Conservation (phyloP, 2,797 vertebrate species). For the Thaleichthys pacificus region DNA sequence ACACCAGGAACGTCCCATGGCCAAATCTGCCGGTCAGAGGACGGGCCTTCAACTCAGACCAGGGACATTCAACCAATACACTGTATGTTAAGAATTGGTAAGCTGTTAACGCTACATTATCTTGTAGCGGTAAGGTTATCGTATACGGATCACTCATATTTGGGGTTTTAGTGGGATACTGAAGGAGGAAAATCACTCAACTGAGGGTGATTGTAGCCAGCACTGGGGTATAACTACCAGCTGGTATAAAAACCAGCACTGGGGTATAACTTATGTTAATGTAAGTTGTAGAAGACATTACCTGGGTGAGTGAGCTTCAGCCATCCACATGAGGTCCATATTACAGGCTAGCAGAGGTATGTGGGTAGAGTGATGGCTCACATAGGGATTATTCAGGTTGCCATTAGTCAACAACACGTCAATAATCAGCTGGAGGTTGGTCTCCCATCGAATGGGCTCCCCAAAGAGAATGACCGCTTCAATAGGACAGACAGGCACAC, state of each 20-base stretch:
- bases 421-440: constrained; percentile 85
- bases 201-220: too few species aligned
- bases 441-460: constrained; percentile 90
- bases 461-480: constrained; percentile 86
- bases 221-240: too few species aligned
- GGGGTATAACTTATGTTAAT: too few species aligned
- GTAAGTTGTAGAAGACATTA: constrained; percentile 42
- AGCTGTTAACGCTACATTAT: too few species aligned
- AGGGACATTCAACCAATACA: not conserved
- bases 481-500: not conserved
- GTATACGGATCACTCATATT: not conserved
- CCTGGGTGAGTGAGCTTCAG: constrained; percentile 86
- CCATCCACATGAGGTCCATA: constrained; percentile 89
- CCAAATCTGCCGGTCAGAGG: constrained; percentile 74
- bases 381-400: constrained; percentile 72
- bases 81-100: too few species aligned
- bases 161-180: too few species aligned
- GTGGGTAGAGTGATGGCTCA: constrained; percentile 64
- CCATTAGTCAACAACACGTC: constrained; percentile 87
- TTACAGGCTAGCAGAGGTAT: constrained; percentile 88
- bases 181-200: too few species aligned
- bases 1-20: constrained; percentile 88
- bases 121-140: not conserved
- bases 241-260: too few species aligned
- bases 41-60: not conserved